Evolutionary conservation across 2,797 vertebrate genomes (phyloP), one percentile per base, ranked within the genome.

Genomic region (Sebastes miniatus): DNA sequence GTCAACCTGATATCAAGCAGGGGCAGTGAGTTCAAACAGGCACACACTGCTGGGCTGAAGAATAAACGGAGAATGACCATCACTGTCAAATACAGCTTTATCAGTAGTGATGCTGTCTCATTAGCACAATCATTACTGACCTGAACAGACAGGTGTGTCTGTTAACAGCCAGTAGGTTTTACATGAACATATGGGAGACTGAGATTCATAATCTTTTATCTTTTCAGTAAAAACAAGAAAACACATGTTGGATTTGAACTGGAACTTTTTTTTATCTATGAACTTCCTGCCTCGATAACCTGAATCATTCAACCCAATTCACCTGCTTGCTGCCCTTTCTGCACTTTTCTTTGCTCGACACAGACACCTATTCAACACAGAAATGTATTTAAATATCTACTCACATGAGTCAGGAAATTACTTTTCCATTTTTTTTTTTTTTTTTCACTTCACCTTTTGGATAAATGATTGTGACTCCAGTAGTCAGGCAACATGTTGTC

Each of bases 1-100:
- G 87, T 89, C 89, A 90, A 6, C 47, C 64, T 79, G 22, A 29
- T 75, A 34, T 69, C 66, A 5, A 5, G 22, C 34, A 8, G 65
- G 50, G 59, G 57, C 3, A 20, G 50, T 54, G 18, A 18, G 47
- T 57, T 82, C 31, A 73, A 39, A 31, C 12, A 20, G 14, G 8
- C 9, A 20, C 34, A 69, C 34, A 31, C 63, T 13, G 13, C 22
- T 12, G 3, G 4, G 12, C 14, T 11, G 4, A 61, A 0, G 6
- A 61, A 25, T 50, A 69, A 58, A 74, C 71, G 68, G 36, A 10
- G 1, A 63, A 10, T 22, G 50, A 34, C 6, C 29, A 34, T 69
- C 31, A 24, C 24, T 16, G 18, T 57, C 56, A 24, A 59, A 67
- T 71, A 65, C 50, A 63, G 63, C 20, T 65, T 76, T 4, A 64